Evolutionary conservation across 2,797 vertebrate species (phyloP).

Genomic region (Mus minutoides): DNA sequence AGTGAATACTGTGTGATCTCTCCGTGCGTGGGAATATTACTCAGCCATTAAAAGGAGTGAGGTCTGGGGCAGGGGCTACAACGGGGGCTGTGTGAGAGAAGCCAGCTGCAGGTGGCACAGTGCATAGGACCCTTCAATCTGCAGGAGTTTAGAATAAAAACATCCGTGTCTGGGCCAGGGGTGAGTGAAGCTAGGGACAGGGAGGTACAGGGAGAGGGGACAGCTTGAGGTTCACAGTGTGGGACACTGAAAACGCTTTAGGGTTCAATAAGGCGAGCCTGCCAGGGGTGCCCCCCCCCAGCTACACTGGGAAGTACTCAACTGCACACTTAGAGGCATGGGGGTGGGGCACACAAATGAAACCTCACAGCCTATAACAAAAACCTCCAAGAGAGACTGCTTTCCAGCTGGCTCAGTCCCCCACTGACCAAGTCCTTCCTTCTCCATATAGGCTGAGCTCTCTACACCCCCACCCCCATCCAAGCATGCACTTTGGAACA

Average conservation of each 20-base stretch:
- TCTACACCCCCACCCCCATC: neutral
- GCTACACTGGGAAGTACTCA: neutral
- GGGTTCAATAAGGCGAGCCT: neutral
- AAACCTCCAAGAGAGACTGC: neutral
- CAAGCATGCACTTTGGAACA: neutral
- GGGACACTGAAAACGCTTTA: neutral
- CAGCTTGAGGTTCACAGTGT: neutral
- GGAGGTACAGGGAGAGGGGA: neutral
- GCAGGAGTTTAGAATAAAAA: rapidly evolving
- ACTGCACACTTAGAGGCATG: neutral
- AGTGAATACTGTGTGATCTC: neutral
- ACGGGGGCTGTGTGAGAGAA: rapidly evolving
- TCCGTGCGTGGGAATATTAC: neutral
- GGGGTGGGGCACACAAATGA: neutral
- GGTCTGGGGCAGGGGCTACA: neutral
- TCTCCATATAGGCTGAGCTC: neutral
- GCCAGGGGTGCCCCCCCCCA: neutral
- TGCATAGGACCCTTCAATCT: rapidly evolving
- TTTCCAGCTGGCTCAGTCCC: neutral
- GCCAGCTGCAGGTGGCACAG: neutral
- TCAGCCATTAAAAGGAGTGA: neutral
- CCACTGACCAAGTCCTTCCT: neutral
- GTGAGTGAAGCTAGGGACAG: neutral
- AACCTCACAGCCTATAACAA: neutral
- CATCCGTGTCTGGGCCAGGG: too few species aligned